phyloP scores from a whole-genome alignment of 92 coral and sea anemone genomes.

The Palythoa grandiflora region DNA sequence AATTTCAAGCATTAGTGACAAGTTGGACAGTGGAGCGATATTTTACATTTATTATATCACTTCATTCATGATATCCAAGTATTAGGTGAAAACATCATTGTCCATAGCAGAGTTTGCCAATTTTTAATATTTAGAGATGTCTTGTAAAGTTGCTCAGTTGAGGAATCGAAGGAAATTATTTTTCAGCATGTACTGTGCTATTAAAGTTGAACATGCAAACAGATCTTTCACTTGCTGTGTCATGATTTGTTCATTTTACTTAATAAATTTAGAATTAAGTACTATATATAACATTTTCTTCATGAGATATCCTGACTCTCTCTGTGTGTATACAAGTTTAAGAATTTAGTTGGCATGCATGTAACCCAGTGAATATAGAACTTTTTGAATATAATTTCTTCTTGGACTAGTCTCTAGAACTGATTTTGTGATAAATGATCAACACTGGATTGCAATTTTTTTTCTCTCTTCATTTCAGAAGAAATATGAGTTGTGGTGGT shows the following conservation, averaged over 20 bases:
- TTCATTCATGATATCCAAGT: too few relatives aligned
- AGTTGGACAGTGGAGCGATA: conserved; percentile 9
- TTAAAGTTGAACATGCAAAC: not conserved
- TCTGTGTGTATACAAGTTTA: too few relatives aligned
- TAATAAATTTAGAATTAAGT: not conserved
- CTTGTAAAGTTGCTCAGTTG: conserved; percentile 1
- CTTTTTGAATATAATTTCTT: too few relatives aligned
- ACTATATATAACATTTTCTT: too few relatives aligned
- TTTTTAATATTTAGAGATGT: not conserved
- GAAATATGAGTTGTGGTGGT: not conserved
- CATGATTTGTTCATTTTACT: conserved; percentile 8
- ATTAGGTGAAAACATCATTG: not conserved
- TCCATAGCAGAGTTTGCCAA: not conserved
- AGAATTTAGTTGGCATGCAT: too few relatives aligned
- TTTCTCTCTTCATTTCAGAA: not conserved
- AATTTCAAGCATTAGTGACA: not conserved
- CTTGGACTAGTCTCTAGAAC: too few relatives aligned
- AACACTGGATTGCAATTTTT: not conserved
- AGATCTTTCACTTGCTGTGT: not conserved
- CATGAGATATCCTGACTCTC: too few relatives aligned
- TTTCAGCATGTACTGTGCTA: not conserved
- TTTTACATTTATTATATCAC: not conserved
- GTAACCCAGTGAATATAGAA: too few relatives aligned
- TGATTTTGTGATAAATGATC: too few relatives aligned
- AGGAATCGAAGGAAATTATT: conserved; percentile 25